Base-by-base conservation (phyloP, 2,888 invertebrate genomes). In the Mycalesis mineus region DNA sequence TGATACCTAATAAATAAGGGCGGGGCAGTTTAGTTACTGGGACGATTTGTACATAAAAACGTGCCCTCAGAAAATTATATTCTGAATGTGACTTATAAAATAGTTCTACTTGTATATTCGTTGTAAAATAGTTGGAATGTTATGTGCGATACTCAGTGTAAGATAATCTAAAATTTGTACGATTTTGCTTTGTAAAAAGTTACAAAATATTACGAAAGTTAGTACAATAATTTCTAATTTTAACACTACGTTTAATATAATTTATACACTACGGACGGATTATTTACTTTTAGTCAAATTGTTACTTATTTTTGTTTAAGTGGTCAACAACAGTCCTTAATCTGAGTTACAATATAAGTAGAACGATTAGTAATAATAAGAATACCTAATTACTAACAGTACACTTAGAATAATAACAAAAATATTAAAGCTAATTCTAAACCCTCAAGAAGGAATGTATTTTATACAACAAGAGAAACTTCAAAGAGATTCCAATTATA, bases 401-500 rank as follows among this genome's bases (percentile, higher is more conserved):
- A 41, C 42, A 31, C 51, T 48, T 41, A 48, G 15, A 50, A 50
- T 40, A 40, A 40, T 53, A 52, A 56, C 55, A 54, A 58, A 58
- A 59, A 51, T 47, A 50, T 61, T 58, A 63, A 58, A 61, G 55
- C 63, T 63, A 57, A 63, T 37, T 55, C 54, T 63, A 63, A 51
- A 56, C 45, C 39, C 39, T 54, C 33, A 55, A 65, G 61, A 70
- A 69, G 70, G 71, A 74, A 74, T 75, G 75, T 75, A 77, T 75
- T 75, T 72, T 37, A 77, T 78, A 78, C 77, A 76, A 69, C 62
- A 71, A 71, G 67, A 71, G 69, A 44, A 14, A 41, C 22, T 11
- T 13, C 49, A 53, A 55, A 68, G 68, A 62, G 61, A 72, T 9
- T 41, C 44, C 8, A 29, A 47, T 54, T 54, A 50, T 8, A 40